Evolutionary conservation across 2,113 vertebrate genomes (phyloP).

Genomic region (Bungarus multicinctus): DNA sequence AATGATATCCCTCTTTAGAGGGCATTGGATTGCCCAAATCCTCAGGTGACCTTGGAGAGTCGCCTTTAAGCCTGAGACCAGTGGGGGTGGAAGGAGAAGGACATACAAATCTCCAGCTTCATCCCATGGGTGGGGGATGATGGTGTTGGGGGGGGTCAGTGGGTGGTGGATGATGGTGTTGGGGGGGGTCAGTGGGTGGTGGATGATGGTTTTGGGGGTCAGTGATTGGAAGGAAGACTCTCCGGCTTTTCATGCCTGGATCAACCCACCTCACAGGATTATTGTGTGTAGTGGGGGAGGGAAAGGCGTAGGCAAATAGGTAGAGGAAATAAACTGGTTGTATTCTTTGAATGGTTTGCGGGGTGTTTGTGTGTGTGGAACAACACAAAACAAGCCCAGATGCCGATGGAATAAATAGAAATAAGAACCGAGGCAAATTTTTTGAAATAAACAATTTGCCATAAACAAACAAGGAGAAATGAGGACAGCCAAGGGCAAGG

Average conservation of each 20-base stretch:
- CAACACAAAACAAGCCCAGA: too few species aligned
- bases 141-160: too few species aligned
- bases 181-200: not conserved
- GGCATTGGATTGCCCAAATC: not conserved
- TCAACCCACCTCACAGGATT: not conserved
- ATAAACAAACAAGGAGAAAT: not conserved
- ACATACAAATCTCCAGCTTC: not conserved
- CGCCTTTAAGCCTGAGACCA: fast-evolving
- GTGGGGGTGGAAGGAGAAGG: too few species aligned
- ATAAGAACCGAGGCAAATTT: not conserved
- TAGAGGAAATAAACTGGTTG: not conserved
- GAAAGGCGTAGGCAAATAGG: not conserved
- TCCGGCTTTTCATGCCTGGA: not conserved
- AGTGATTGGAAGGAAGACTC: not conserved
- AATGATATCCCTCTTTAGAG: not conserved
- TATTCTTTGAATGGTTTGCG: too few species aligned
- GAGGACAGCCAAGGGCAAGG: not conserved
- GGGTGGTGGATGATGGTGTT: too few species aligned
- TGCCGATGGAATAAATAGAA: too few species aligned
- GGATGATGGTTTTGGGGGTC: not conserved
- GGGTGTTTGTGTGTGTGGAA: too few species aligned
- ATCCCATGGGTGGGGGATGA: not conserved
- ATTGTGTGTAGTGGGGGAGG: not conserved
- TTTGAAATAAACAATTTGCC: not conserved
- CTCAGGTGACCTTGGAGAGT: not conserved